These are phyloP conservation scores for Drosophila melanosoma DNA, from an alignment of 2,888 invertebrate genomes.

Conservation along the genomic window DNA sequence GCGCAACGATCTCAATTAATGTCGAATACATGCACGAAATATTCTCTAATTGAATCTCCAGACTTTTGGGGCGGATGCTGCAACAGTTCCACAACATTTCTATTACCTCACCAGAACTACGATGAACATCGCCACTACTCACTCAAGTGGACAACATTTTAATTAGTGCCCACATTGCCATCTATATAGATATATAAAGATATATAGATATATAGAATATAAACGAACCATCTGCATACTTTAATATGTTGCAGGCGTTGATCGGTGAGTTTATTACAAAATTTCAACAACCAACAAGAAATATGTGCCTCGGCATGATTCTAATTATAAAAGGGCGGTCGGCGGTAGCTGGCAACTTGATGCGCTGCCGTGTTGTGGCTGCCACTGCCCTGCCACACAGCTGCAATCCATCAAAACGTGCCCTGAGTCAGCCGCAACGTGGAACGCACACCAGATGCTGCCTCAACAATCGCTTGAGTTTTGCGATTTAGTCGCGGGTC, in stretches of 20 bases:
- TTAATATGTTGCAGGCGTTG: constrained; percentile 51
- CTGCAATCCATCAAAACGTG: constrained; percentile 73
- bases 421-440: constrained; percentile 35
- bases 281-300: constrained; percentile 12
- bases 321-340: constrained; percentile 68
- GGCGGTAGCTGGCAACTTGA: constrained; percentile 35
- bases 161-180: constrained; percentile 58
- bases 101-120: constrained; percentile 14
- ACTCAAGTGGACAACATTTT: constrained; percentile 66
- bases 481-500: constrained; percentile 49
- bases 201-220: constrained; percentile 38
- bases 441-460: constrained; percentile 21
- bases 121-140: constrained; percentile 8
- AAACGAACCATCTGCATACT: constrained; percentile 57
- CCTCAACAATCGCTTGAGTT: constrained; percentile 63
- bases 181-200: background rate
- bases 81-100: constrained; percentile 4
- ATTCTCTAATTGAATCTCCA: constrained; percentile 63
- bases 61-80: constrained; percentile 22
- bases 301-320: constrained; percentile 48
- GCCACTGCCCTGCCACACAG: constrained; percentile 41
- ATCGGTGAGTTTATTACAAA: constrained; percentile 52
- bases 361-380: constrained; percentile 21
- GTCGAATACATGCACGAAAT: constrained; percentile 20
- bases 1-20: constrained; percentile 37